Base-by-base conservation (phyloP, 1,140 invertebrate genomes). In the Caenorhabditis remanei region DNA sequence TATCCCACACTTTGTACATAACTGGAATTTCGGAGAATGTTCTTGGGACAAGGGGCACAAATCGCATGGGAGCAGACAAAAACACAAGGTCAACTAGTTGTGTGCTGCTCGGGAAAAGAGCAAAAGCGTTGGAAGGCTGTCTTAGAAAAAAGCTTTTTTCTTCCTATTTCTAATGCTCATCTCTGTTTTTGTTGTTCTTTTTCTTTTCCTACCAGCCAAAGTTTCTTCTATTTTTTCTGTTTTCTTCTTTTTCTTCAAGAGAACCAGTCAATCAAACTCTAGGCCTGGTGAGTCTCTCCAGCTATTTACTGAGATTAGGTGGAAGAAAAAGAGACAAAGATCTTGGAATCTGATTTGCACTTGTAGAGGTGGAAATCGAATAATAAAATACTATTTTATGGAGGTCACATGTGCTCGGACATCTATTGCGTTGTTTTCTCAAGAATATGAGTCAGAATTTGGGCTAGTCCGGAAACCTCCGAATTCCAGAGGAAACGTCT, bases 51-150 rank as follows among this genome's bases (percentile, higher is more conserved):
- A n/a, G 16, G 43, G 40, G n/a, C 65, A 71, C 41, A 71, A 71
- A 46, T 46, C 41, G 65, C 65, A 19, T 43, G 71, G 46, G n/a
- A 14, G 14, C 21, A 79, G 71, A 79, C 46, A 79, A 79, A 79
- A 79, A 79, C 46, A 79, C 71, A 79, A 79, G 71, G 71, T 79
- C 71, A 79, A 79, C 71, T 50, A 50, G 71, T 79, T 79, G 43
- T 43, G 67, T 71, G 67, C 13, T 79, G 71, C 71, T 79, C 71
- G 5, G 46, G 56, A 50, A 79, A 79, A 50, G 71, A 79, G 71
- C 71, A 79, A 48, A 79, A 46, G 46, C 65, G 65, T 71, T 71
- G 65, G 46, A 53, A 79, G 71, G 46, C 71, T 21, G 71, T 79
- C 71, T 41, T 13, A n/a, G 65, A 71, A n/a, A 58, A 58, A 24